phyloP scores from a whole-genome alignment of 2,888 invertebrate genomes.

The Watsonalla binaria region DNA sequence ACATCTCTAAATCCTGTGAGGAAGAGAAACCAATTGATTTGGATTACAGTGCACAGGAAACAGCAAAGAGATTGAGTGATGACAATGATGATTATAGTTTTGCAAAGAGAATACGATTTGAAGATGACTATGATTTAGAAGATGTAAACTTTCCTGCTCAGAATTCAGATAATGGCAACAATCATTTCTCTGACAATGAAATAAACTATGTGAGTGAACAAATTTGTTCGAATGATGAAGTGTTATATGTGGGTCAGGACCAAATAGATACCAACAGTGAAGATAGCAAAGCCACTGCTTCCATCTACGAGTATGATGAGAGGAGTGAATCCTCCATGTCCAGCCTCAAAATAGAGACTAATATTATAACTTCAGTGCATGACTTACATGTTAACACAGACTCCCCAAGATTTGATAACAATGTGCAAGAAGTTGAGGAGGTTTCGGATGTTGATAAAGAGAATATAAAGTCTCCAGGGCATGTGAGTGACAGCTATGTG shows the following conservation, averaged over 20 bases:
- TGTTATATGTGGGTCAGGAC: conserved; percentile 50
- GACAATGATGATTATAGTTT: conserved; percentile 47
- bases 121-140: conserved; percentile 48
- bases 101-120: conserved; percentile 61
- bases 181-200: conserved; percentile 53
- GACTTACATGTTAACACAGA: conserved; percentile 32
- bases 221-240: conserved; percentile 47
- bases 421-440: conserved; percentile 21
- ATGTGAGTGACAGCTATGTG: conserved; percentile 46
- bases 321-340: conserved; percentile 59
- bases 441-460: conserved; percentile 24
- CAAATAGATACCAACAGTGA: conserved; percentile 61
- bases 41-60: conserved; percentile 44
- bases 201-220: conserved; percentile 49
- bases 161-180: conserved; percentile 30
- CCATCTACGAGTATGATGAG: conserved; percentile 67
- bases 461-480: conserved; percentile 18
- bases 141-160: conserved; percentile 38
- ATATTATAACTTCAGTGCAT: conserved; percentile 31
- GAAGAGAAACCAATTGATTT: conserved; percentile 48
- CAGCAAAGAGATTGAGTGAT: conserved; percentile 59
- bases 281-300: conserved; percentile 58
- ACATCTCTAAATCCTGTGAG: conserved; percentile 51
- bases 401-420: conserved; percentile 20
- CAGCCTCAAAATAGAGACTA: conserved; percentile 62